A percentile compares a stretch with the other conserved stretches of the same genome.
Conservation (phyloP, 1,140 invertebrate genomes). For the Zaprionus lachaisei region DNA sequence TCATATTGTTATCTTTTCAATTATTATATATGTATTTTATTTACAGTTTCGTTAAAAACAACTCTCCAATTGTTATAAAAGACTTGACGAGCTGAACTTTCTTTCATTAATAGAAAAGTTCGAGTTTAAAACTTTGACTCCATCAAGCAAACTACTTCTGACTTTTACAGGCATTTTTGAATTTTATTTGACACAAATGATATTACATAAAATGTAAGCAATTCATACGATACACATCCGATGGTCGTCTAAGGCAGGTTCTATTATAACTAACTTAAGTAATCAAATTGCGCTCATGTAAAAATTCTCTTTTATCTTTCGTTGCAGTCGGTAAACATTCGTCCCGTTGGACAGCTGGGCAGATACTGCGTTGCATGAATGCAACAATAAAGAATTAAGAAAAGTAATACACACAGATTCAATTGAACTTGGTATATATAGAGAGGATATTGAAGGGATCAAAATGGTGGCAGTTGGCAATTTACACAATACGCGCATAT, state of each 20-base stretch:
- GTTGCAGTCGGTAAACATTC: constrained; percentile 45
- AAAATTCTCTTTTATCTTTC: constrained; percentile 15
- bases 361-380: constrained; percentile 14
- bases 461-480: constrained; percentile 64
- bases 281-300: not conserved
- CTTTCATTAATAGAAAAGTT: not conserved
- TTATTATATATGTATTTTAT: not conserved
- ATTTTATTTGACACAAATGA: not conserved
- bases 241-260: not conserved
- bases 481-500: constrained; percentile 78
- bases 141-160: not conserved
- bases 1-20: not conserved
- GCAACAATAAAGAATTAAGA: not conserved
- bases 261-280: constrained; percentile 1
- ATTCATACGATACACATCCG: not conserved
- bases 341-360: constrained; percentile 11
- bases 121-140: not conserved
- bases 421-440: constrained; percentile 26
- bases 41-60: not conserved
- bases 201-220: not conserved
- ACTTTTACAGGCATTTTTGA: too few relatives aligned
- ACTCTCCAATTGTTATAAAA: not conserved
- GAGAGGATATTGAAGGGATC: not conserved
- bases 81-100: not conserved
- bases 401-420: not conserved